phyloP scores from a whole-genome alignment of 2,113 vertebrate genomes.

The rabbit (Oryctolagus cuniculus) region mOryCun1.1 NC_091449.1:26829501-26830000 shows the following conservation, averaged over 20 bases:
- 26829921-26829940: not conserved
- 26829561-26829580: too few relatives aligned
- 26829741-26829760: not conserved
- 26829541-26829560: too few relatives aligned
- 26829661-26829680: too few relatives aligned
- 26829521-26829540: too few relatives aligned
- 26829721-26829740: not conserved
- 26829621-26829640: too few relatives aligned
- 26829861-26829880: not conserved
- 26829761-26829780: rapidly evolving
- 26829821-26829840: not conserved
- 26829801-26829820: not conserved
- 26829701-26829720: not conserved
- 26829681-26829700: too few relatives aligned
- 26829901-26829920: not conserved
- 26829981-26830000: not conserved
- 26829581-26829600: too few relatives aligned
- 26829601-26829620: too few relatives aligned
- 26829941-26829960: not conserved
- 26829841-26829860: not conserved
- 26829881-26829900: not conserved
- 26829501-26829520: too few relatives aligned
- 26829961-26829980: not conserved
- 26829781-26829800: not conserved
- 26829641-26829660: too few relatives aligned